Evolutionary conservation across 2,888 invertebrate species (phyloP), one percentile per base, ranked within the genome.

Genomic region (Watsonalla cultraria): DNA sequence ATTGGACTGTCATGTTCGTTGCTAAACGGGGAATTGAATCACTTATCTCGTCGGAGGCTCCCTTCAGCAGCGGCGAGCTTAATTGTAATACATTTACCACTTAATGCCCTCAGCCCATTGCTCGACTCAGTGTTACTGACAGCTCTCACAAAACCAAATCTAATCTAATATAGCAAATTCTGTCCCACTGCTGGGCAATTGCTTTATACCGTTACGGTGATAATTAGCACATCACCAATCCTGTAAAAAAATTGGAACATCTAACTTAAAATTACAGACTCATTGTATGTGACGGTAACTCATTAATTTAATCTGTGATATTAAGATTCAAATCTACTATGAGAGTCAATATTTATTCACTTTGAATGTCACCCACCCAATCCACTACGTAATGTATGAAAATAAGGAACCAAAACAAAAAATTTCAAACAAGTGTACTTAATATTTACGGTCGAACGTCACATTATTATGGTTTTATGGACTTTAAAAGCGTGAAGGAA

Each of bases 401-500:
- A 47, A n/a, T 47, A 47, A 33, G 33, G 33, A 49, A 37, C 37
- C 49, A 15, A 14, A 39, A 49, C 14, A 37, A 49, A 49, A 33
- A 48, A 35, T 35, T 13, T 55, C 58, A 58, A 52, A 54, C 61
- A 52, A 58, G 51, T 52, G 55, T 65, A 54, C 49, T 62, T 52
- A 59, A 64, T 56, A 64, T 69, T 69, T 66, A 70, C 58, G 59
- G 46, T 39, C 50, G 66, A 72, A 60, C 64, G 67, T 57, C 49
- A 51, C 58, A 55, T 62, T 57, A 51, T 42, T 56, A 34, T 59
- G 48, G 59, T 63, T 66, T 64, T 68, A 64, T 61, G 51, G 11
- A 11, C 42, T 42, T 5, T 42, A 11, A 11, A 42, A 42, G 42
- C 42, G 5, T 42, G 42, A 42, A 42, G 42, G 5, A 11, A 42